These are phyloP conservation scores for Elephantulus edwardii DNA, from an alignment of 2,113 vertebrate genomes.

Conservation along the genomic window DNA sequence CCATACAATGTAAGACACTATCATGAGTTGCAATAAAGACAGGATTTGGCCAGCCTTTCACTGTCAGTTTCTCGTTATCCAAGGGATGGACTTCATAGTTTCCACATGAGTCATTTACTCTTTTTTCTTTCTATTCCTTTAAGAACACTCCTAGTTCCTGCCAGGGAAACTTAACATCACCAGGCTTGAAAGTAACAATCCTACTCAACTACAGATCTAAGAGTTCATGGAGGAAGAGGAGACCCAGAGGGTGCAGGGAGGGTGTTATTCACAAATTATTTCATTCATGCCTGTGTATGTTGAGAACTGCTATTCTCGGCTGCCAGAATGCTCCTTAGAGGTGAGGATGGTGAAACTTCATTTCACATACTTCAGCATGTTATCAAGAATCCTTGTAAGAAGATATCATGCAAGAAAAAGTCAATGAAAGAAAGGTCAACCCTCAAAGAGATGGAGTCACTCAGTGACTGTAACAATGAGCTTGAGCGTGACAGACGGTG, in stretches of 20 bases:
- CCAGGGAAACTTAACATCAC: background rate
- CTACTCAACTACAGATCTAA: background rate
- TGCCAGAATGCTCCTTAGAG: too few relatives aligned
- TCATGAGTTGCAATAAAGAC: background rate
- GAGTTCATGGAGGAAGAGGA: background rate
- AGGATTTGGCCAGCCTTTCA: background rate
- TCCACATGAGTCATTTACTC: background rate
- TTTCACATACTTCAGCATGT: too few relatives aligned
- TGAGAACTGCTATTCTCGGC: background rate
- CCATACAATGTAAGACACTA: background rate
- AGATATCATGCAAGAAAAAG: too few relatives aligned
- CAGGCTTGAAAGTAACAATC: background rate
- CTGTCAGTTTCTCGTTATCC: background rate
- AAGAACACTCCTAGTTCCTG: background rate
- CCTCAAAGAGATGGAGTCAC: too few relatives aligned
- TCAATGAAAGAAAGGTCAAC: too few relatives aligned
- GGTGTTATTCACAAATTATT: background rate
- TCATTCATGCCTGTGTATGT: background rate
- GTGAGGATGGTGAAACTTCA: too few relatives aligned
- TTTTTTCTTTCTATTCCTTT: constrained; percentile 27
- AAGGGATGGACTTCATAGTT: background rate
- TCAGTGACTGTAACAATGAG: too few relatives aligned
- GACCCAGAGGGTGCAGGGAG: background rate
- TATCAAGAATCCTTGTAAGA: too few relatives aligned
- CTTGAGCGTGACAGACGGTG: too few relatives aligned